These are phyloP conservation scores for Apamea epomidion DNA, from an alignment of 2,888 invertebrate genomes.

Conservation along the genomic window DNA sequence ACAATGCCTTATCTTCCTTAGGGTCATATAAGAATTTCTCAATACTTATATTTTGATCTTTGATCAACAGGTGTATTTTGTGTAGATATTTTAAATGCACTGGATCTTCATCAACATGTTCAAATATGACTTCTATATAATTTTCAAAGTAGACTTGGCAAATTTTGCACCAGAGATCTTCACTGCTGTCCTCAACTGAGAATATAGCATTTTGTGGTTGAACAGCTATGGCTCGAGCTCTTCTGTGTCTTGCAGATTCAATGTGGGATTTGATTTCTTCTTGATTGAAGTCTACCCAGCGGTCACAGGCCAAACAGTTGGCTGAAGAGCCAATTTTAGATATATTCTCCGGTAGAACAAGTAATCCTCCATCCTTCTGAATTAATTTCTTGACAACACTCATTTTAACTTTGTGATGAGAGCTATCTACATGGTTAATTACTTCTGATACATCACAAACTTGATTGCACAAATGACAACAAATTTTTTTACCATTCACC, in stretches of 20 bases:
- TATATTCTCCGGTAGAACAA: constrained; percentile 68
- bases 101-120: constrained; percentile 74
- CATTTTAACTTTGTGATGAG: constrained; percentile 62
- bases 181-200: constrained; percentile 72
- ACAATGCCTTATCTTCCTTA: constrained; percentile 74
- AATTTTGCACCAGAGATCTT: constrained; percentile 79
- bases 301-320: constrained; percentile 72
- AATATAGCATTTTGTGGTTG: constrained; percentile 80
- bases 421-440: constrained; percentile 67
- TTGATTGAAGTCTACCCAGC: constrained; percentile 62
- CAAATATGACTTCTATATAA: constrained; percentile 74
- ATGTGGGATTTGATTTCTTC: constrained; percentile 67
- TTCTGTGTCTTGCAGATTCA: constrained; percentile 65
- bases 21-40: constrained; percentile 75
- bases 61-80: constrained; percentile 72
- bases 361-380: constrained; percentile 72
- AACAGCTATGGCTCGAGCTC: constrained; percentile 73
- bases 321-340: constrained; percentile 44
- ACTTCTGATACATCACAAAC: constrained; percentile 50
- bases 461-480: constrained; percentile 71
- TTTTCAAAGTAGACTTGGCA: constrained; percentile 78
- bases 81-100: constrained; percentile 68
- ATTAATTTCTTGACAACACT: constrained; percentile 63
- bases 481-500: constrained; percentile 44
- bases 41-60: constrained; percentile 74